Conservation (phyloP, 2,888 invertebrate species). For the Kryphioiulus occultus region DNA sequence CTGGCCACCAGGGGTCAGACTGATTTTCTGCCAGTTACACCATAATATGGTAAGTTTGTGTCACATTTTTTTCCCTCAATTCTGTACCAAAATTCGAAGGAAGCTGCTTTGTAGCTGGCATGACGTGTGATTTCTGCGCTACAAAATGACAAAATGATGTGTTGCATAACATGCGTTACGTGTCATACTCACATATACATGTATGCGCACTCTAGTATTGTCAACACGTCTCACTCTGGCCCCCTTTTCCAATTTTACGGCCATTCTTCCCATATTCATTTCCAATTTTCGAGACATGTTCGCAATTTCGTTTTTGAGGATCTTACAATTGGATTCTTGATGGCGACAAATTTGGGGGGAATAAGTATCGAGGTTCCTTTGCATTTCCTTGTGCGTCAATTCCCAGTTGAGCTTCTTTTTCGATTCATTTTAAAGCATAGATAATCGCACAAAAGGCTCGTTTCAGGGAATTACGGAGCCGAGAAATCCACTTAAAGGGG, state of each 20-base stretch:
- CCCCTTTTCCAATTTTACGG: conserved; percentile 20
- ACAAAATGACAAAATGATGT: not conserved
- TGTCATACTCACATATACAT: not conserved
- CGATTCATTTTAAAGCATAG: conserved; percentile 25
- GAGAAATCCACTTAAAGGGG: not conserved
- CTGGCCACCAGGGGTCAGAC: not conserved
- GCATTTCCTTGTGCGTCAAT: not conserved
- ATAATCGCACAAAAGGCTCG: conserved; percentile 25
- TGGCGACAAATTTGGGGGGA: conserved; percentile 20
- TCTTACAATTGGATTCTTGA: not conserved
- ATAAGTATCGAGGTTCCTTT: conserved; percentile 10
- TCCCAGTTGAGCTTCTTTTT: conserved; percentile 25
- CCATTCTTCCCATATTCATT: conserved; percentile 30
- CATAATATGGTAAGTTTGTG: not conserved
- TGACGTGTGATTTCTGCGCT: not conserved
- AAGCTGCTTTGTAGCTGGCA: not conserved
- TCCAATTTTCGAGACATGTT: conserved; percentile 25
- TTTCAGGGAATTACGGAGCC: not conserved
- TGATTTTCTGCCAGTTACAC: not conserved
- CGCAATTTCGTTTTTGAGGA: conserved; percentile 30
- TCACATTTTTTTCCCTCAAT: too few relatives aligned
- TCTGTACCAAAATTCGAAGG: not conserved
- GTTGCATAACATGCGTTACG: not conserved
- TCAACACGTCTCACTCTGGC: not conserved
- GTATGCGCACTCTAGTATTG: not conserved